Evolutionary conservation across 2,888 invertebrate species (phyloP), one percentile per base, ranked within the genome.

Genomic region (Meghimatium bilineatum): DNA sequence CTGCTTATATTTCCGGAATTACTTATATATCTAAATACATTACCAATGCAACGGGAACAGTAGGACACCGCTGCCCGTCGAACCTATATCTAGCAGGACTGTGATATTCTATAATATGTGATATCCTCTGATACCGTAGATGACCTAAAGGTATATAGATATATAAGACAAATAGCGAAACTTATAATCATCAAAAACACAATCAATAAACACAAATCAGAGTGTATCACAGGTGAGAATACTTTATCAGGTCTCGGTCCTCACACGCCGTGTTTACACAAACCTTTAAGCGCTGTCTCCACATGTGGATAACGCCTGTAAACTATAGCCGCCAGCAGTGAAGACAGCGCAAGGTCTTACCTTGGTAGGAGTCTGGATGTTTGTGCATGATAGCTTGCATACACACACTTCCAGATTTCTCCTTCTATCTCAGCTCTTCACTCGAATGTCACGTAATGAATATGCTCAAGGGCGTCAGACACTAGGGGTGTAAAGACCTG

Each of bases 241-340:
- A 56, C n/a, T 23, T 23, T 63, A 10, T 38, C 23, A 36, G 6
- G 36, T 36, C 26, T 17, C 36, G 36, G 0, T 49, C 44, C 72
- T n/a, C 72, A 29, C n/a, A 12, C n/a, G 14, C 44, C n/a, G 26
- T 72, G 72, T 72, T 72, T 72, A 72, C 49, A 72, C 44, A 23
- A 36, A 29, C 8, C 44, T n/a, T 49, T 44, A 49, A 72, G 44
- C n/a, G 72, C 29, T 72, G 72, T 72, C 72, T 44, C 44, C 72
- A n/a, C 72, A 44, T 72, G 72, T 49, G 72, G 72, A 72, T 44
- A 44, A 14, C 29, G 44, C n/a, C 38, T 49, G 72, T 44, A 44
- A 72, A 72, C 72, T 12, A 12, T 49, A 8, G 44, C 44, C 26
- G 29, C 12, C n/a, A 14, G 72, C 12, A 72, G n/a, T 29, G 29